Percentiles rank a stretch among this genome's conserved stretches.
Evolutionary conservation across 2,113 vertebrate genomes (phyloP).

Genomic region (Hypanus sabinus): DNA sequence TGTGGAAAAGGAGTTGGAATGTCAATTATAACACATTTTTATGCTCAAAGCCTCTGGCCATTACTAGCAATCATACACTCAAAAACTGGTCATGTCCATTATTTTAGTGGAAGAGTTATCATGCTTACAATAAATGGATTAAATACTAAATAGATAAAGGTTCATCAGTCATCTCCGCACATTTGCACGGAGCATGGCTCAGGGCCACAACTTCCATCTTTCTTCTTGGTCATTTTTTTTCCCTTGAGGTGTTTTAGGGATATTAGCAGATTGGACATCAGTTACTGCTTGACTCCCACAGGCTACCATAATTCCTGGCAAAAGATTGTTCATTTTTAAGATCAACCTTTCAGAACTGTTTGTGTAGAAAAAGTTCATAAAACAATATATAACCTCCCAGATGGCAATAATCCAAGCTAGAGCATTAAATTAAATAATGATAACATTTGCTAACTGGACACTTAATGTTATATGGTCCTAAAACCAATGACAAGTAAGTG

Average conservation of each 20-base stretch:
- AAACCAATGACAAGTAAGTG: not conserved
- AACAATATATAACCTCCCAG: not conserved
- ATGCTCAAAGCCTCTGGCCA: no score
- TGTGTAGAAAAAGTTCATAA: not conserved
- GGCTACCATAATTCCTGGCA: not conserved
- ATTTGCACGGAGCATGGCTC: not conserved
- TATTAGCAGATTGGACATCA: not conserved
- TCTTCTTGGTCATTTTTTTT: not conserved
- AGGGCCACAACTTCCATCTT: not conserved
- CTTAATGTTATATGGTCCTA: not conserved
- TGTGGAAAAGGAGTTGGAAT: not conserved
- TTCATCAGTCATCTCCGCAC: not conserved
- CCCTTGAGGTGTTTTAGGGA: not conserved
- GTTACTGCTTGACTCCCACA: not conserved
- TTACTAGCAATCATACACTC: not conserved
- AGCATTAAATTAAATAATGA: not conserved
- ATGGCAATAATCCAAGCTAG: not conserved
- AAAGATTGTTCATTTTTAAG: not conserved
- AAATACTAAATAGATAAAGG: not conserved
- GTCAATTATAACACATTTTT: not conserved
- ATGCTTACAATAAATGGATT: not conserved
- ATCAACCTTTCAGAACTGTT: not conserved
- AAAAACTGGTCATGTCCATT: not conserved
- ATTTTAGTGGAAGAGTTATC: not conserved
- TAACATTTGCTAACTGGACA: not conserved